Percentiles rank a stretch among this genome's conserved stretches.
phyloP scores from a whole-genome alignment of 2,888 invertebrate species.

The Amaurobius ferox region DNA sequence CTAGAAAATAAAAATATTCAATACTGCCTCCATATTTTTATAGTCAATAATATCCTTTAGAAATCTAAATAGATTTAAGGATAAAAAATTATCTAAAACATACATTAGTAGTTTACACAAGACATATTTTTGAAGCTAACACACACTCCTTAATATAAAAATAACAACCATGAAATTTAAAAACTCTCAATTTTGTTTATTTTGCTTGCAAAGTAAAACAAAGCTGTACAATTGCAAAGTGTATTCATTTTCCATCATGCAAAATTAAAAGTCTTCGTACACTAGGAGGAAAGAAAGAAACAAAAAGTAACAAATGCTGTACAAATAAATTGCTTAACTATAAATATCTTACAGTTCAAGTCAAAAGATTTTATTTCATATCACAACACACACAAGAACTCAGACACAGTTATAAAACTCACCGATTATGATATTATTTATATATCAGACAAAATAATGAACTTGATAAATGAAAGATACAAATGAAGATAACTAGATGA shows the following conservation, averaged over 20 bases:
- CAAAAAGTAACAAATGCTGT: conserved; percentile 51
- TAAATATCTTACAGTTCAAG: conserved; percentile 57
- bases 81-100: conserved; percentile 13
- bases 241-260: conserved; percentile 22
- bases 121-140: background rate
- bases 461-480: background rate
- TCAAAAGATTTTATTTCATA: conserved; percentile 55
- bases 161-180: background rate
- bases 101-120: background rate
- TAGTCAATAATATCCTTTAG: background rate
- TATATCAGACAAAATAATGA: background rate
- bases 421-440: background rate
- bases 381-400: conserved; percentile 59
- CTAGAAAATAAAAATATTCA: background rate
- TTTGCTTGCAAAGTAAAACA: background rate
- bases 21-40: background rate
- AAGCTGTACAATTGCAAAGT: conserved; percentile 24
- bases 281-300: conserved; percentile 17
- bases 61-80: background rate
- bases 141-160: conserved; percentile 2
- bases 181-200: background rate
- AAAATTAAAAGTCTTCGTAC: conserved; percentile 27
- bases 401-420: conserved; percentile 49
- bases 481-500: background rate
- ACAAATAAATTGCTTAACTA: conserved; percentile 53